Evolutionary conservation across 2,888 invertebrate species (phyloP).

Genomic region (Myopa testacea): DNA sequence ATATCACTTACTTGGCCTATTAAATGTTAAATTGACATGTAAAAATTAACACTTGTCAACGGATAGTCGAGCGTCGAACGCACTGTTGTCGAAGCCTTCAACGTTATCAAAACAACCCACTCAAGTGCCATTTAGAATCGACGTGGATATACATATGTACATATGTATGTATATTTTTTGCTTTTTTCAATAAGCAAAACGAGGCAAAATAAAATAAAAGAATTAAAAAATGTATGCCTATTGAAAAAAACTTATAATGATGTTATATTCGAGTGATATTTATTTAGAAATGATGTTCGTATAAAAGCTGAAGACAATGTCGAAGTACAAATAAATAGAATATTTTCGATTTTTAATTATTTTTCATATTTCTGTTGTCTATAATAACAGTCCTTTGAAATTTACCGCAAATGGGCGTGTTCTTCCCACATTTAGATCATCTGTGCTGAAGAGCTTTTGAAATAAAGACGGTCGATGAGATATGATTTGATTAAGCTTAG

Average conservation of each 20-base stretch:
- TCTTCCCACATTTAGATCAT: no score
- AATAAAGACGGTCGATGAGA: no score
- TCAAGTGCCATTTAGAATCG: slow-evolving; percentile 5
- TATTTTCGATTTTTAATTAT: no score
- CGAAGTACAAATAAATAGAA: no score
- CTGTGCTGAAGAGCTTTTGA: no score
- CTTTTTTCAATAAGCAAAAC: neutral
- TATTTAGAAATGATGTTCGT: no score
- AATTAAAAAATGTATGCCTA: neutral
- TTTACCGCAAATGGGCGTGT: no score
- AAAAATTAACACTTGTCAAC: slow-evolving; percentile 20
- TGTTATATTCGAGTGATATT: neutral
- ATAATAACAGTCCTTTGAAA: no score
- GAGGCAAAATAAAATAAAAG: neutral
- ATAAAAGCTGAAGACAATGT: no score
- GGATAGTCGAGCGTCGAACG: neutral
- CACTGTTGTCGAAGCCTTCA: neutral
- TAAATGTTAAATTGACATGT: slow-evolving; percentile 3
- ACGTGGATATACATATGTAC: neutral
- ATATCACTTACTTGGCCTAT: slow-evolving; percentile 2
- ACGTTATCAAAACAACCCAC: slow-evolving; percentile 16
- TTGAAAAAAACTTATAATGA: neutral
- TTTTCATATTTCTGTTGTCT: no score
- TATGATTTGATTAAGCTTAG: no score
- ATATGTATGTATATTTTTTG: neutral